A percentile compares a stretch with the other conserved stretches of the same genome.
phyloP scores from a whole-genome alignment of 1,140 invertebrate genomes.

The Aphidius ervi region DNA sequence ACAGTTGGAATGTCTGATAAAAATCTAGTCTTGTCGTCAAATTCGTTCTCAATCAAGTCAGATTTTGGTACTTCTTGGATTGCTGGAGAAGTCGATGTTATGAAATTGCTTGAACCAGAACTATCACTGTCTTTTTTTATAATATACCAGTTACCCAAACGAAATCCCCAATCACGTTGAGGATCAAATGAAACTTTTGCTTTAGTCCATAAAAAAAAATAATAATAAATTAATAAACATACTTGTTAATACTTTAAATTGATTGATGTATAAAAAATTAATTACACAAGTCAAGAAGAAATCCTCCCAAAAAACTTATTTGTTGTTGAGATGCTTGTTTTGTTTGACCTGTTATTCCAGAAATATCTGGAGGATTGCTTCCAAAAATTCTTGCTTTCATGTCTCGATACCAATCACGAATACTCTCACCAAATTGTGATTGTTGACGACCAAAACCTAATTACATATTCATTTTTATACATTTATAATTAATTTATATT shows the following conservation, averaged over 20 bases:
- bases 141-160: constrained; percentile 39
- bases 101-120: neutral
- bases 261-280: neutral
- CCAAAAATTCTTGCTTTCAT: constrained; percentile 28
- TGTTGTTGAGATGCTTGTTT: constrained; percentile 11
- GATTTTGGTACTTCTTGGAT: too few relatives aligned
- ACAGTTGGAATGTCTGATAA: too few relatives aligned
- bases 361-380: neutral
- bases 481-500: constrained; percentile 9
- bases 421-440: constrained; percentile 26
- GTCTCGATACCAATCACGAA: constrained; percentile 34
- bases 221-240: neutral
- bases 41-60: too few relatives aligned
- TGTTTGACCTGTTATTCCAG: constrained; percentile 8
- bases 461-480: too few relatives aligned
- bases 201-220: constrained; percentile 18
- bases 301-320: constrained; percentile 17
- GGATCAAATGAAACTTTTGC: constrained; percentile 33
- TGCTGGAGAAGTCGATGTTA: neutral
- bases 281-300: constrained; percentile 34
- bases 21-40: too few relatives aligned
- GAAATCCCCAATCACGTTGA: constrained; percentile 39
- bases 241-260: neutral
- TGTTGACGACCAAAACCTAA: constrained; percentile 9
- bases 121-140: constrained; percentile 28